A percentile compares a stretch with the other conserved stretches of the same genome.
These are phyloP conservation scores for Acrocyrtus sp. DNA, from an alignment of 2,888 invertebrate genomes.

Conservation along the genomic window DNA sequence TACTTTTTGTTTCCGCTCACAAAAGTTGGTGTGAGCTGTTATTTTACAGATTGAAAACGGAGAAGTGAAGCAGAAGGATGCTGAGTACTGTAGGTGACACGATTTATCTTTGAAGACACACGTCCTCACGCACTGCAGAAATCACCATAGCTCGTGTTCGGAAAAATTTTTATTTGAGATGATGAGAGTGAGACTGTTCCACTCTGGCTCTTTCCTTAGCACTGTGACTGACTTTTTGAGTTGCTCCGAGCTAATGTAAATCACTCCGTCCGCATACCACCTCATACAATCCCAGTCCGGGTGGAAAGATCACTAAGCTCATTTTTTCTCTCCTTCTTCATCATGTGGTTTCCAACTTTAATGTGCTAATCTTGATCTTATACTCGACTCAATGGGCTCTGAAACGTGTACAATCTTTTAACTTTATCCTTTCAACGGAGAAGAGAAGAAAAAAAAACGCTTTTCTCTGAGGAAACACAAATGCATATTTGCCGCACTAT, in stretches of 20 bases:
- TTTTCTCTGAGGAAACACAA: too few species aligned
- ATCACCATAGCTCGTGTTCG: not conserved
- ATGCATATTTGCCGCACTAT: too few species aligned
- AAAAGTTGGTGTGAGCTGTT: too few species aligned
- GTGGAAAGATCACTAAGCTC: not conserved
- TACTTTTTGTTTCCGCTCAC: too few species aligned
- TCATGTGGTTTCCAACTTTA: slow-evolving; percentile 1
- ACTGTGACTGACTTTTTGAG: slow-evolving; percentile 12
- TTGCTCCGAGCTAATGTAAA: not conserved
- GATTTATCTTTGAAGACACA: too few species aligned
- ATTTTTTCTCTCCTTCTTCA: not conserved
- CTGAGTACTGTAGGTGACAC: too few species aligned
- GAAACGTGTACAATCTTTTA: not conserved
- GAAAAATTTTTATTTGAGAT: not conserved
- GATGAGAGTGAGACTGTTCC: not conserved
- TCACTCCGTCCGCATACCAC: too few species aligned
- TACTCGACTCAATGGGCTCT: slow-evolving; percentile 5
- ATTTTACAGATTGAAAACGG: too few species aligned
- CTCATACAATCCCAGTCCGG: too few species aligned
- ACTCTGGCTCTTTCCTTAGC: slow-evolving; percentile 27
- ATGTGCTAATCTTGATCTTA: slow-evolving; percentile 28
- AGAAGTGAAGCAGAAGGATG: too few species aligned
- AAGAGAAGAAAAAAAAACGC: not conserved
- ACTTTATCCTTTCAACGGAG: not conserved
- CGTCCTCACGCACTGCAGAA: not conserved